Percentiles rank a stretch among this genome's conserved stretches.
Evolutionary conservation across 2,888 invertebrate genomes (phyloP).

Genomic region (Drosophila atripex): DNA sequence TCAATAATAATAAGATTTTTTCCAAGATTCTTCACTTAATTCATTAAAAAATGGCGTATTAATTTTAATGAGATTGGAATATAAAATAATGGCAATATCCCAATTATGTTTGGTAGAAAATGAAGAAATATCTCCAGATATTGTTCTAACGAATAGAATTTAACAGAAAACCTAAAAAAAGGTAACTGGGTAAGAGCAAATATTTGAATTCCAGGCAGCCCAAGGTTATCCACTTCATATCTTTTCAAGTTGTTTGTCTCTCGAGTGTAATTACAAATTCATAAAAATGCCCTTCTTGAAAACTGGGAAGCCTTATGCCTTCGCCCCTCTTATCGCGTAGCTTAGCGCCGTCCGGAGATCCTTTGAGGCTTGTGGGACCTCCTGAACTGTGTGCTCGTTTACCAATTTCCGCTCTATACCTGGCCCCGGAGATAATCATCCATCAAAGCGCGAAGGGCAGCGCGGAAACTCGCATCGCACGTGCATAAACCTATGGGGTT

Average conservation of each 20-base stretch:
- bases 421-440: conserved; percentile 49
- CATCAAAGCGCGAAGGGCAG: conserved; percentile 19
- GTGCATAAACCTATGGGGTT: conserved; percentile 49
- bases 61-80: too few species aligned
- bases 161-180: neutral
- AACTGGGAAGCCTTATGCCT: conserved; percentile 30
- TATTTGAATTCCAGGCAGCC: conserved; percentile 7
- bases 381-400: conserved; percentile 33
- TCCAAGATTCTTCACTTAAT: too few species aligned
- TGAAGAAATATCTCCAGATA: too few species aligned
- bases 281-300: conserved; percentile 32
- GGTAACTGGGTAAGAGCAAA: conserved; percentile 1
- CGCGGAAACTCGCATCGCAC: conserved; percentile 45
- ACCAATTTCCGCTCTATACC: conserved; percentile 41
- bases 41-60: too few species aligned
- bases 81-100: too few species aligned
- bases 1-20: too few species aligned
- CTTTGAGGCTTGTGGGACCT: conserved; percentile 31
- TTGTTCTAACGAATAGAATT: too few species aligned
- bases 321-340: conserved; percentile 9
- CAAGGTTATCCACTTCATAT: conserved; percentile 16
- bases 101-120: too few species aligned
- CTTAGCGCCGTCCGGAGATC: conserved; percentile 43
- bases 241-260: conserved; percentile 15
- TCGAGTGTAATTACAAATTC: conserved; percentile 49